A percentile compares a stretch with the other conserved stretches of the same genome.
phyloP scores from a whole-genome alignment of 2,113 vertebrate genomes.

The Macroglossus sobrinus region DNA sequence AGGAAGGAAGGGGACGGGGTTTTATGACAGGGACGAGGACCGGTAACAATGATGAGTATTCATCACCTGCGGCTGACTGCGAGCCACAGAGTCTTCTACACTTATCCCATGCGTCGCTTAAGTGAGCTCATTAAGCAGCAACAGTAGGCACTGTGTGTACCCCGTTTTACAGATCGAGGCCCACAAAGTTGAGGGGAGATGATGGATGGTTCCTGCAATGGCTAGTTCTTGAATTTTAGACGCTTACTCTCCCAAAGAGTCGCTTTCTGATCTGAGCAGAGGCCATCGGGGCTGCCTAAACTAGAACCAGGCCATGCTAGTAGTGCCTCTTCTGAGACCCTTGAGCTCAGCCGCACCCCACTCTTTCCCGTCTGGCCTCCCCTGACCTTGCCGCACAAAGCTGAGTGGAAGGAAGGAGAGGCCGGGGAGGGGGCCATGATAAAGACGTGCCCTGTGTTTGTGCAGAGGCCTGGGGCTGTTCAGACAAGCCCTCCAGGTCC shows the following conservation, averaged over 20 bases:
- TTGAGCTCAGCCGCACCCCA: neutral
- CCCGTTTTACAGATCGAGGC: neutral
- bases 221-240: neutral
- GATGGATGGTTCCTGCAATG: fast-evolving
- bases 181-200: neutral
- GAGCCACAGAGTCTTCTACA: neutral
- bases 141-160: neutral
- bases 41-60: fast-evolving
- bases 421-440: fast-evolving
- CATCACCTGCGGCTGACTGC: fast-evolving
- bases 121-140: too few relatives aligned
- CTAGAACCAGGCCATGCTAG: neutral
- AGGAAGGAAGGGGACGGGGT: neutral
- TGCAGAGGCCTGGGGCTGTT: neutral
- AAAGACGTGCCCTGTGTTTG: neutral
- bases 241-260: fast-evolving
- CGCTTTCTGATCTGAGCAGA: neutral
- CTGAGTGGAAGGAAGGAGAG: neutral
- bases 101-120: fast-evolving
- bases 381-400: neutral
- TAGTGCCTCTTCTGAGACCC: neutral
- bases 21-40: fast-evolving
- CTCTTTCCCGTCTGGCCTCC: neutral
- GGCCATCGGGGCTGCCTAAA: neutral
- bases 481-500: neutral